A percentile compares a stretch with the other conserved stretches of the same genome.
These are phyloP conservation scores for Drepanosiphum platanoidis DNA, from an alignment of 2,888 invertebrate species.

Conservation along the genomic window DNA sequence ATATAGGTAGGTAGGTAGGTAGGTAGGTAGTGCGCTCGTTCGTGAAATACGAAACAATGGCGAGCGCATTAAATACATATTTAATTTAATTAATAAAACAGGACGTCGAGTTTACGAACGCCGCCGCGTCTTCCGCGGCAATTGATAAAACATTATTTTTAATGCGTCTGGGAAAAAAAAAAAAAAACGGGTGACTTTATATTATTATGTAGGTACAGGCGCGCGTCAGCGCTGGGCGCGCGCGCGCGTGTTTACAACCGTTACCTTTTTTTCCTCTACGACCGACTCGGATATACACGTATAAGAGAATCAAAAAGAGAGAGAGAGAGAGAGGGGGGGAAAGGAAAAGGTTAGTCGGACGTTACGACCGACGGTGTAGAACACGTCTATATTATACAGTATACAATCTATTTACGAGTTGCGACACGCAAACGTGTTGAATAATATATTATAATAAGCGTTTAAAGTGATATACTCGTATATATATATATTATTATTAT, in stretches of 20 bases:
- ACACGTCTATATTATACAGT: background rate
- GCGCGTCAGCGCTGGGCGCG: background rate
- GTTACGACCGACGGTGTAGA: background rate
- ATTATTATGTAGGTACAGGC: too few species aligned
- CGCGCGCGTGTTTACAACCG: background rate
- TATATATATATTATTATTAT: too few species aligned
- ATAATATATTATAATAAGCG: too few species aligned
- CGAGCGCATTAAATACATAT: background rate
- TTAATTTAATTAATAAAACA: background rate
- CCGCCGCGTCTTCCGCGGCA: background rate
- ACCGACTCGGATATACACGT: background rate
- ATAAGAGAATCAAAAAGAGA: background rate
- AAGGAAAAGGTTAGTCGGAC: background rate
- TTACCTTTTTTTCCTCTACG: background rate
- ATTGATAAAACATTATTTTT: background rate
- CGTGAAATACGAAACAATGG: background rate
- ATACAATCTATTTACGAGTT: background rate
- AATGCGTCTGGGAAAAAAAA: background rate
- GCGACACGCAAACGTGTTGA: too few species aligned
- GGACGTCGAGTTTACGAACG: background rate
- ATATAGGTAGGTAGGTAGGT: background rate
- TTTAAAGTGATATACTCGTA: too few species aligned
- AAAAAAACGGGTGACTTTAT: background rate
- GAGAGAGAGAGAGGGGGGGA: background rate
- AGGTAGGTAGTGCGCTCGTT: background rate